Percentiles rank a stretch among this genome's conserved stretches.
phyloP scores from a whole-genome alignment of 2,797 vertebrate genomes.

The Arremon brunneinucha region DNA sequence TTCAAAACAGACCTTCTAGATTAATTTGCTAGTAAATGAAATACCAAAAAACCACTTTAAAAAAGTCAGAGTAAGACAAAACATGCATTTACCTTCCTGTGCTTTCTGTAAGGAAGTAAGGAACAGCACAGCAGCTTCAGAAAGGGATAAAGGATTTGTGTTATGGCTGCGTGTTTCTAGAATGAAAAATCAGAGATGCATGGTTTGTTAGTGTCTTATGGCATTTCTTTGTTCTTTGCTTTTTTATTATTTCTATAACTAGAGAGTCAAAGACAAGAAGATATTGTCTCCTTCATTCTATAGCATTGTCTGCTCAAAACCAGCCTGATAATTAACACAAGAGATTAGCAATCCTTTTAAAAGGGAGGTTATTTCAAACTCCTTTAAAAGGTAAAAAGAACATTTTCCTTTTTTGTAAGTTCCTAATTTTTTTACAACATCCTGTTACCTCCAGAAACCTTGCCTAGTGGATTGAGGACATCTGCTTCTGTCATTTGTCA shows the following conservation, averaged over 20 bases:
- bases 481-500: background rate
- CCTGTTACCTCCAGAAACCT: background rate
- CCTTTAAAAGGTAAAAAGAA: background rate
- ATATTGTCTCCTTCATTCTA: background rate
- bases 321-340: background rate
- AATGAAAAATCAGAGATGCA: background rate
- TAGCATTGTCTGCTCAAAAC: background rate
- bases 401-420: background rate
- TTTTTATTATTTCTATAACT: background rate
- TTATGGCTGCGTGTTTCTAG: constrained; percentile 87
- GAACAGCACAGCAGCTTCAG: constrained; percentile 81
- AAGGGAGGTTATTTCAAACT: background rate
- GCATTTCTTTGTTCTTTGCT: background rate
- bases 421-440: background rate
- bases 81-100: constrained; percentile 76
- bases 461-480: background rate
- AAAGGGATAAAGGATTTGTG: constrained; percentile 80
- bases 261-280: background rate
- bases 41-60: background rate
- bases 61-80: background rate
- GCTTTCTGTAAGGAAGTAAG: constrained; percentile 81
- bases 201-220: background rate
- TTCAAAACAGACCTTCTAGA: background rate
- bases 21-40: background rate
- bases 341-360: background rate